phyloP scores from a whole-genome alignment of 2,888 invertebrate genomes.

The Physocephala rufipes region DNA sequence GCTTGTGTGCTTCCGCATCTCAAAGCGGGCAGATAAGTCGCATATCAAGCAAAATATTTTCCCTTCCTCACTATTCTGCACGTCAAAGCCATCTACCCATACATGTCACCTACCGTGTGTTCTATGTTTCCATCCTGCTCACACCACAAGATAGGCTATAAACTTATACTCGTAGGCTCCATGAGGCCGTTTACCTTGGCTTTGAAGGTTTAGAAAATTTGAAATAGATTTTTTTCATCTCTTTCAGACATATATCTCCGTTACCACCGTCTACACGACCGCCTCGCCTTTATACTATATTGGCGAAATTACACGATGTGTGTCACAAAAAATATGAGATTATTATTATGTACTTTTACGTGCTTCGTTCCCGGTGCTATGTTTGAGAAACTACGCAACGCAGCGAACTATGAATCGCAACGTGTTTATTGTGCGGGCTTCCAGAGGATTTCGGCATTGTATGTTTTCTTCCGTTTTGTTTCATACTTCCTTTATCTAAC shows the following conservation, averaged over 20 bases:
- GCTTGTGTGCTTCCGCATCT: neutral
- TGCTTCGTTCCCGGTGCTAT: neutral
- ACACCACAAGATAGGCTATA: too few relatives aligned
- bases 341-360: constrained; percentile 60
- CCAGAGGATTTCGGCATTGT: neutral
- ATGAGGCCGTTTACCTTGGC: neutral
- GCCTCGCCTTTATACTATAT: neutral
- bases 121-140: too few relatives aligned
- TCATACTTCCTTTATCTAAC: too few relatives aligned
- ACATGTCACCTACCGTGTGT: neutral
- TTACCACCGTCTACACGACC: constrained; percentile 28
- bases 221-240: constrained; percentile 37
- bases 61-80: neutral
- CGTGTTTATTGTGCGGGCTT: neutral
- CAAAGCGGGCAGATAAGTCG: neutral
- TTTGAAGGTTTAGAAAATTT: constrained; percentile 26
- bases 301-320: constrained; percentile 47
- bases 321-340: constrained; percentile 51
- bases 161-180: too few relatives aligned
- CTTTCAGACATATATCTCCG: constrained; percentile 28
- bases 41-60: constrained; percentile 18
- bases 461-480: constrained; percentile 7
- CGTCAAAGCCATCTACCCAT: constrained; percentile 13
- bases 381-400: neutral
- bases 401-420: constrained; percentile 29